Evolutionary conservation across 2,113 vertebrate species (phyloP).

Genomic region (Varanus komodoensis): DNA sequence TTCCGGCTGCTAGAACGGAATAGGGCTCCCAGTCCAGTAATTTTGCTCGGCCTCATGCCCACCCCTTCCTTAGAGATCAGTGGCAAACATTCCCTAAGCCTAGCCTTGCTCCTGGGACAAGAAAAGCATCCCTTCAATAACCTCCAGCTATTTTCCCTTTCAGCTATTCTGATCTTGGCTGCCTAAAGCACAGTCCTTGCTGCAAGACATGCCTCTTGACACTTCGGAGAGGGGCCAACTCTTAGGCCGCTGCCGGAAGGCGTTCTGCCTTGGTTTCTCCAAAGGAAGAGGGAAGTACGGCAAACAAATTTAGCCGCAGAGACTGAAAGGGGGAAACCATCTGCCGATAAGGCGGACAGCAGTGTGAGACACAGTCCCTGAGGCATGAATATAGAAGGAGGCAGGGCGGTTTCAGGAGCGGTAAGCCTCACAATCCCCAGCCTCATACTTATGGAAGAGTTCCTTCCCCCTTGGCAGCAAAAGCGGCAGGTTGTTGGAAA

Average conservation of each 20-base stretch:
- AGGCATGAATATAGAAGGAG: constrained; percentile 60
- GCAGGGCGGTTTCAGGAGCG: accelerated
- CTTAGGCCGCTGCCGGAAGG: not conserved
- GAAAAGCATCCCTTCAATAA: no score
- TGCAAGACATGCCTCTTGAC: accelerated
- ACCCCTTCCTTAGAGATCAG: no score
- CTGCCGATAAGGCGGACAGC: constrained; percentile 32
- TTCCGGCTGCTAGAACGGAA: no score
- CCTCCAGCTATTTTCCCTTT: no score
- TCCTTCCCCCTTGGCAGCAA: constrained; percentile 33
- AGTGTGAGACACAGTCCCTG: not conserved
- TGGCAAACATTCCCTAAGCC: no score
- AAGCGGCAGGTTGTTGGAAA: constrained; percentile 48
- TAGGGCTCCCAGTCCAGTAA: no score
- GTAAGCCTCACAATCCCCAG: not conserved
- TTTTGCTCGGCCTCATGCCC: no score
- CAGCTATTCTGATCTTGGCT: no score
- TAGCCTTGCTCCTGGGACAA: no score
- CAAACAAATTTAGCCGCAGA: not conserved
- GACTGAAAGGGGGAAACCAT: not conserved
- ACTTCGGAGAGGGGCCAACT: no score
- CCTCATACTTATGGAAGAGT: constrained; percentile 59
- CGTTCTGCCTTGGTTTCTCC: not conserved
- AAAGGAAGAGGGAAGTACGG: not conserved
- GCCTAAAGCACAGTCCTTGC: no score